Conservation (phyloP, 92 coral and sea anemone species). For the Metridium senile region DNA sequence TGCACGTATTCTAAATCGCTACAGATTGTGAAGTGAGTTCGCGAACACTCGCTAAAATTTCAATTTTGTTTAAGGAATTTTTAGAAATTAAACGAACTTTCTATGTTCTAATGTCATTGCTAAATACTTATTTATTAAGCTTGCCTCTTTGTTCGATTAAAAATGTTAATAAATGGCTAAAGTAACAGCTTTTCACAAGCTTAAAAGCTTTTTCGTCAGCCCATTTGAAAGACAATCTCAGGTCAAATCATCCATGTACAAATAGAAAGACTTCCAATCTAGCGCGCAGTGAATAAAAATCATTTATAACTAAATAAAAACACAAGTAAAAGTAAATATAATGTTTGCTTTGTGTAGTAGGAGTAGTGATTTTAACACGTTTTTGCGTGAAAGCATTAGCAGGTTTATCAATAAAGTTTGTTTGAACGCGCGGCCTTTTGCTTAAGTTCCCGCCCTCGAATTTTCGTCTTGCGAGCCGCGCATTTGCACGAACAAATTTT, state of each 20-base stretch:
- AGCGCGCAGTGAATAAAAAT: neutral
- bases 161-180: neutral
- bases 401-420: neutral
- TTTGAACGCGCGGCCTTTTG: neutral
- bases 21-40: too few relatives aligned
- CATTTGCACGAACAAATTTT: neutral
- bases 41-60: too few relatives aligned
- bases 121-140: neutral
- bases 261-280: neutral
- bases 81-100: too few relatives aligned
- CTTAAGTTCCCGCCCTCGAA: neutral
- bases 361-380: neutral
- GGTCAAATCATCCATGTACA: neutral
- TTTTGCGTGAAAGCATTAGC: neutral
- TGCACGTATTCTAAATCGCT: too few relatives aligned
- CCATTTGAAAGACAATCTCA: neutral
- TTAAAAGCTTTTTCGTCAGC: conserved; percentile 5
- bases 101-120: too few relatives aligned
- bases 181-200: neutral
- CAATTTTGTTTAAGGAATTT: too few relatives aligned
- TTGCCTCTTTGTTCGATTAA: neutral
- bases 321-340: neutral
- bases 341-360: neutral
- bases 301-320: neutral
- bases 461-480: neutral